phyloP scores from a whole-genome alignment of 2,113 vertebrate species.

The pig (Sus scrofa) region DNA sequence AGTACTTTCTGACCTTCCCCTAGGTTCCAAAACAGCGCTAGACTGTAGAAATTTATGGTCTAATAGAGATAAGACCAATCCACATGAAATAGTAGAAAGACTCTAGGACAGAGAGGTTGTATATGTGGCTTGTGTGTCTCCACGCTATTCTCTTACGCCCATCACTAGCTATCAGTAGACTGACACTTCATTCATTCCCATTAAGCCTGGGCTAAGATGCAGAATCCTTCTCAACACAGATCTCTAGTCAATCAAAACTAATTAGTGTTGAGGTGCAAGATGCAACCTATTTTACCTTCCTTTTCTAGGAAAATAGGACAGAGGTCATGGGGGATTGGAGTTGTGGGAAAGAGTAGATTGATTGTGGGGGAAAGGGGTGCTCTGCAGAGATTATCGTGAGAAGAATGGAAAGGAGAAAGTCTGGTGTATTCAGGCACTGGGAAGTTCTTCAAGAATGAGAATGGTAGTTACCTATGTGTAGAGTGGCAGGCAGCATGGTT shows the following conservation, averaged over 20 bases:
- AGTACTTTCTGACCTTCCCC: neutral
- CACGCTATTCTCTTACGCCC: neutral
- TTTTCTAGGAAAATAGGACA: neutral
- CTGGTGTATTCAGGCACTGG: neutral
- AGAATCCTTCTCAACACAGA: neutral
- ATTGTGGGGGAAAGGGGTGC: neutral
- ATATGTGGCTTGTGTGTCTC: neutral
- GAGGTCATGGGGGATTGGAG: neutral
- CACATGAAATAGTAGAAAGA: neutral
- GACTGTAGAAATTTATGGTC: neutral
- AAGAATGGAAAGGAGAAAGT: neutral
- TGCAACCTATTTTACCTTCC: neutral
- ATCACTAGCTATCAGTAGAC: neutral
- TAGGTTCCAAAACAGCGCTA: neutral
- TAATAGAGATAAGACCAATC: neutral
- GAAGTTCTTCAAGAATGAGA: neutral
- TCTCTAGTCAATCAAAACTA: neutral
- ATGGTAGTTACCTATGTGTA: neutral
- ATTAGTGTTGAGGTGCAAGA: neutral
- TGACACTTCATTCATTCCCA: neutral
- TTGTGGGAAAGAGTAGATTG: neutral
- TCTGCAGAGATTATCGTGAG: neutral
- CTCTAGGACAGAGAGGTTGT: neutral
- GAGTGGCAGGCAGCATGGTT: neutral
- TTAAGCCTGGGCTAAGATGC: constrained; percentile 13